Base-by-base conservation (phyloP, 1,140 invertebrate species). In the Chironomus tepperi region DNA sequence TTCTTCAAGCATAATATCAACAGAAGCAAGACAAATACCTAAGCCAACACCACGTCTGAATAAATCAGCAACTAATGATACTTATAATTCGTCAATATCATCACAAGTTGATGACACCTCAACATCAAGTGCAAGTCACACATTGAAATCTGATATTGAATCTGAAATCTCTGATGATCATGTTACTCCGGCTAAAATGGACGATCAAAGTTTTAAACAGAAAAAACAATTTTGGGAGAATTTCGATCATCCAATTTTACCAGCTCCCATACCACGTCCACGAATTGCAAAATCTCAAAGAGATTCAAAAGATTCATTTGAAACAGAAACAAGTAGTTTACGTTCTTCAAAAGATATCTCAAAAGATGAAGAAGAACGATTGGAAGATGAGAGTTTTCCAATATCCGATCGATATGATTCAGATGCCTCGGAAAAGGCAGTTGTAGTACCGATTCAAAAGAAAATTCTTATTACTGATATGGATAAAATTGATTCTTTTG, bases 31-130 rank as follows among this genome's bases (percentile, higher is more conserved):
- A 74, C 10, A 10, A 72, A 5, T 80, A 76, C 79, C 81, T 75
- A 78, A 80, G 78, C 81, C 81, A 78, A 77, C 80, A 72, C 75
- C 77, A 73, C 75, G 75, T 7, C 9, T 43, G 43, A 73, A 15
- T n/a, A 73, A 73, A 42, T 42, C 75, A 73, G 21, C 12, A 6
- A 16, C 34, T 10, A 70, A 21, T 74, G 75, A 75, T 43, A 70
- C 65, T 8, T 18, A 70, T 19, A 70, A 70, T 19, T 70, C 65
- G 6, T 70, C 65, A 70, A 70, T 70, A 16, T 70, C 65, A 18
- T 70, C 65, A 21, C 65, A 70, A 21, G 7, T 70, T 70, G 65
- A 70, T 70, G 65, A 70, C 65, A 70, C 16, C 10, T 70, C 65
- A 18, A 9, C 18, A 18, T 19, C 65, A 9, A 70, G 65, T 21